A percentile compares a stretch with the other conserved stretches of the same genome.
Conservation (phyloP, 2,113 vertebrate species). For the Synchiropus splendidus region DNA sequence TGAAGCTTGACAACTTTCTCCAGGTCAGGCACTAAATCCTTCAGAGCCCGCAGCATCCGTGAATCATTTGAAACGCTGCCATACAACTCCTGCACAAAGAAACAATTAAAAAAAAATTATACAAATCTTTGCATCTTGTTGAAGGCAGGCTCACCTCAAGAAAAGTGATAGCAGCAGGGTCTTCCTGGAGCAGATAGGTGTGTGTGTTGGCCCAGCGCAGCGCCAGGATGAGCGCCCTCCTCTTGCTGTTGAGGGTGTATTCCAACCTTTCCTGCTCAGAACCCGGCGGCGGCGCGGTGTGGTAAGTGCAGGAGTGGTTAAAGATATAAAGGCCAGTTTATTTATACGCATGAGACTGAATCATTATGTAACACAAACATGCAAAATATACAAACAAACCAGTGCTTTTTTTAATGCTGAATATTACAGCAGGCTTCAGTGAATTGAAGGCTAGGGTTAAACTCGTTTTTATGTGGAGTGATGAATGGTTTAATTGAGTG, state of each 20-base stretch:
- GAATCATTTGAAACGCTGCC: conserved; percentile 88
- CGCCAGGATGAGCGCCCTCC: conserved; percentile 79
- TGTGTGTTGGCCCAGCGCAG: conserved; percentile 82
- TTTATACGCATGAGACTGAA: background rate
- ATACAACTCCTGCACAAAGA: conserved; percentile 84
- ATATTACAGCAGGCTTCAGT: too few relatives aligned
- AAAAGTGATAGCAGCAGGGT: conserved; percentile 82
- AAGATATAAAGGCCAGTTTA: conserved; percentile 27
- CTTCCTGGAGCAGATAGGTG: conserved; percentile 83
- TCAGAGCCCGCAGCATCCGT: conserved; percentile 78
- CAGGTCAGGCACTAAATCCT: conserved; percentile 84
- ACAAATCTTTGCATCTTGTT: too few relatives aligned
- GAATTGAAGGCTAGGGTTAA: too few relatives aligned
- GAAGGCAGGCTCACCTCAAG: conserved; percentile 82
- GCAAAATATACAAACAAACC: too few relatives aligned
- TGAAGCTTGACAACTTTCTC: conserved; percentile 87
- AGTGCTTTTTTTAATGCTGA: too few relatives aligned
- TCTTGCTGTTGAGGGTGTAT: conserved; percentile 83
- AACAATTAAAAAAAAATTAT: background rate
- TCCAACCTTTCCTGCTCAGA: conserved; percentile 93
- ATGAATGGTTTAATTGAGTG: too few relatives aligned
- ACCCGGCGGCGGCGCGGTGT: conserved; percentile 82
- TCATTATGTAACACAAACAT: background rate
- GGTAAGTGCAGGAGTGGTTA: conserved; percentile 75
- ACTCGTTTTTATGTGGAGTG: too few relatives aligned